phyloP scores from a whole-genome alignment of 2,888 invertebrate species.

The Craniophora ligustri region DNA sequence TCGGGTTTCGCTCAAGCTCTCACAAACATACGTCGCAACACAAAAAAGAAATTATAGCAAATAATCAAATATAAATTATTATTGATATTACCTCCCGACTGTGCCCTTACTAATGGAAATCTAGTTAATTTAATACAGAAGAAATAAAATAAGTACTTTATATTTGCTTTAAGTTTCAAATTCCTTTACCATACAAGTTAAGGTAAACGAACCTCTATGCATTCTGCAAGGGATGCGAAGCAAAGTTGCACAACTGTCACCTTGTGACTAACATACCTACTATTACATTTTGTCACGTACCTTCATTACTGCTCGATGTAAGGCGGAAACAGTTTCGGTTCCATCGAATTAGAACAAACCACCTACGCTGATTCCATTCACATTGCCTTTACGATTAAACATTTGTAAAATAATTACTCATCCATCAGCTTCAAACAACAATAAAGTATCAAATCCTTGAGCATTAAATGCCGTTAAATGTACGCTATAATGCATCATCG shows the following conservation, averaged over 20 bases:
- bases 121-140: too few species aligned
- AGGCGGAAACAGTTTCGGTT: conserved; percentile 25
- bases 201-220: neutral
- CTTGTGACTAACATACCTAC: conserved; percentile 29
- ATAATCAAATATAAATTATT: too few species aligned
- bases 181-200: too few species aligned
- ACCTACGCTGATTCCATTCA: neutral
- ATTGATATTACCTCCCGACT: too few species aligned
- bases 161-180: too few species aligned
- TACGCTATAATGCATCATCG: conserved; percentile 28
- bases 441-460: conserved; percentile 30
- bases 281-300: conserved; percentile 46
- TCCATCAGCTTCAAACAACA: conserved; percentile 15
- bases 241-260: conserved; percentile 39
- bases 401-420: conserved; percentile 13
- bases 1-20: too few species aligned
- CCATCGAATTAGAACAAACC: conserved; percentile 21
- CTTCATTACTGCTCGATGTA: conserved; percentile 29
- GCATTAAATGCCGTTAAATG: conserved; percentile 17
- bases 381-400: neutral
- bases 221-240: conserved; percentile 21
- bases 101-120: too few species aligned
- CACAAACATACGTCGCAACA: too few species aligned
- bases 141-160: too few species aligned
- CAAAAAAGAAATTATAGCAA: too few species aligned